phyloP scores from a whole-genome alignment of 2,888 invertebrate species.

The Zootermopsis nevadensis region DNA sequence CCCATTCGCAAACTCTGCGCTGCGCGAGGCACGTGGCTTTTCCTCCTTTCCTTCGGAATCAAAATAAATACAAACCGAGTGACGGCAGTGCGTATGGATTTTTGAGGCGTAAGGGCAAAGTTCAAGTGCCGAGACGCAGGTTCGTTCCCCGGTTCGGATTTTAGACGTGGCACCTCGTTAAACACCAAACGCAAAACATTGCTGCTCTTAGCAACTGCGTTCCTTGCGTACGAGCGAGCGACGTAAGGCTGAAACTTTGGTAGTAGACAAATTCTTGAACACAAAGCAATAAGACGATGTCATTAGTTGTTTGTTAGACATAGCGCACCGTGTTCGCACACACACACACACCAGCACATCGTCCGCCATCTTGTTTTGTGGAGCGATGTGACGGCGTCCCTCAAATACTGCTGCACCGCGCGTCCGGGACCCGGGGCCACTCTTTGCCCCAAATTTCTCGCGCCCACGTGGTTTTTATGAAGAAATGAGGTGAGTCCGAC shows the following conservation, averaged over 20 bases:
- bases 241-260: background rate
- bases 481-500: too few species aligned
- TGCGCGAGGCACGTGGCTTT: background rate
- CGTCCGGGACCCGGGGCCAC: too few species aligned
- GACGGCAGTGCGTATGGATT: constrained; percentile 11
- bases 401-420: background rate
- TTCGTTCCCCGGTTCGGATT: constrained; percentile 2
- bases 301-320: constrained; percentile 1
- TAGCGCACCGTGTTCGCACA: background rate
- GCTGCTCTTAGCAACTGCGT: background rate
- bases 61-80: background rate
- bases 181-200: constrained; percentile 22
- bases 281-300: constrained; percentile 1
- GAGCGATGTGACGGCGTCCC: background rate
- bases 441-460: too few species aligned
- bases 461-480: too few species aligned
- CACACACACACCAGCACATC: background rate
- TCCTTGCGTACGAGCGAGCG: constrained; percentile 3
- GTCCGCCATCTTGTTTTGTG: too few species aligned
- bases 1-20: too few species aligned
- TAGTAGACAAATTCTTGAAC: background rate
- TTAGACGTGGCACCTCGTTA: constrained; percentile 13
- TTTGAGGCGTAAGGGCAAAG: constrained; percentile 18
- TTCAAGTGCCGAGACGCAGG: constrained; percentile 1
- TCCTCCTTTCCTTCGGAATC: background rate